These are phyloP conservation scores for Linnaemya tessellans DNA, from an alignment of 2,888 invertebrate genomes.

Conservation along the genomic window DNA sequence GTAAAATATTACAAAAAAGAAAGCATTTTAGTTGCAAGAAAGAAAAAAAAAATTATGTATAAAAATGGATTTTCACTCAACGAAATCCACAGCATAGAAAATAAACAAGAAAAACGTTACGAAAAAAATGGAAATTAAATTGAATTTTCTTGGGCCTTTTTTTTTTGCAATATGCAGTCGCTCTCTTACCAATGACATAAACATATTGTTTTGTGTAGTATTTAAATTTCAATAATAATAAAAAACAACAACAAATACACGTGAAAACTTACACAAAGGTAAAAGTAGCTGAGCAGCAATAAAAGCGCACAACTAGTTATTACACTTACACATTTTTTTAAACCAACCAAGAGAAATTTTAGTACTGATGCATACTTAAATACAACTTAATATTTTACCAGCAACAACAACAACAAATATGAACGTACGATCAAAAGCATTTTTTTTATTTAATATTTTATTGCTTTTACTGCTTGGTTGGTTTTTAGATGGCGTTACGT, in stretches of 20 bases:
- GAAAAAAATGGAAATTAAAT: slow-evolving; percentile 47
- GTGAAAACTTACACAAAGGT: slow-evolving; percentile 47
- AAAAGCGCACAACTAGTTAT: background rate
- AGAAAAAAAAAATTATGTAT: background rate
- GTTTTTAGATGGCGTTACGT: slow-evolving; percentile 36
- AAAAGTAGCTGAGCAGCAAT: slow-evolving; percentile 42
- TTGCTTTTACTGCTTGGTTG: slow-evolving; percentile 52
- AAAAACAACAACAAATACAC: slow-evolving; percentile 13
- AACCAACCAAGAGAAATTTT: slow-evolving; percentile 46
- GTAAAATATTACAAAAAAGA: slow-evolving; percentile 57
- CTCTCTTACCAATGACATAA: slow-evolving; percentile 64
- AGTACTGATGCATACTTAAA: background rate
- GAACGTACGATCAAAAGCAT: slow-evolving; percentile 24
- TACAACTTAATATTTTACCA: background rate
- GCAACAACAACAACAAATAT: too few relatives aligned
- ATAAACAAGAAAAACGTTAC: slow-evolving; percentile 2
- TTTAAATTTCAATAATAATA: slow-evolving; percentile 51
- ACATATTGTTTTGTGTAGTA: slow-evolving; percentile 40
- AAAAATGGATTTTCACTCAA: slow-evolving; percentile 63
- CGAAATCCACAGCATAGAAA: slow-evolving; percentile 45
- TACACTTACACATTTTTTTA: background rate
- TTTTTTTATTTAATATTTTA: slow-evolving; percentile 42
- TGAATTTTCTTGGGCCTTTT: slow-evolving; percentile 50
- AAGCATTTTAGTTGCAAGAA: slow-evolving; percentile 28
- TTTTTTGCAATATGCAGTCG: slow-evolving; percentile 23